Evolutionary conservation across 2,888 invertebrate species (phyloP).

Genomic region (Bombyx huttoni): DNA sequence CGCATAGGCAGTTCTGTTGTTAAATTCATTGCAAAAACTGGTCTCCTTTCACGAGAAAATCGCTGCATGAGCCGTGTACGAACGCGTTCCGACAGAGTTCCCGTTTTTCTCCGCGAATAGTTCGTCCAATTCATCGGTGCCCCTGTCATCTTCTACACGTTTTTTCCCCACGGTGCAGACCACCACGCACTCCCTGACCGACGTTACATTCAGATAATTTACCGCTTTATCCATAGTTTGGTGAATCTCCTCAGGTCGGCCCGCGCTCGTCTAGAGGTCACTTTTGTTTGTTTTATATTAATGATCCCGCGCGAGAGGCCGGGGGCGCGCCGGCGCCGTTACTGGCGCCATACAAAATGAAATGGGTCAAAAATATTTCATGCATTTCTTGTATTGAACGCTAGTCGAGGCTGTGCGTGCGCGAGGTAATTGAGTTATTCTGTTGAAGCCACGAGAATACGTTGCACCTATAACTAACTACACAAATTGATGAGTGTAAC

Average conservation of each 20-base stretch:
- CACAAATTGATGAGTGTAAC: conserved; percentile 36
- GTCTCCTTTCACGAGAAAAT: conserved; percentile 34
- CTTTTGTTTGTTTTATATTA: conserved; percentile 71
- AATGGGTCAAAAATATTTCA: conserved; percentile 64
- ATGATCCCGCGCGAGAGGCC: conserved; percentile 59
- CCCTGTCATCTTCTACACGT: conserved; percentile 67
- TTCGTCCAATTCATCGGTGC: conserved; percentile 55
- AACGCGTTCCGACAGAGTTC: conserved; percentile 39
- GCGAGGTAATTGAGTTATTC: conserved; percentile 56
- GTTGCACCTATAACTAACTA: conserved; percentile 9
- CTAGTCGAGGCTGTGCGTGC: conserved; percentile 29
- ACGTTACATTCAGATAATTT: conserved; percentile 59
- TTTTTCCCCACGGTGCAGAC: conserved; percentile 50
- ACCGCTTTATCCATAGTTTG: conserved; percentile 67
- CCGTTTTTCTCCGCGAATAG: conserved; percentile 48
- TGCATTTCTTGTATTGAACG: conserved; percentile 56
- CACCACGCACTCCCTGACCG: conserved; percentile 49
- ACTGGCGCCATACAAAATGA: conserved; percentile 56
- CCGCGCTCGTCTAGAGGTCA: conserved; percentile 62
- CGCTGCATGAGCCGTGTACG: conserved; percentile 40
- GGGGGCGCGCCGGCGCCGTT: conserved; percentile 63
- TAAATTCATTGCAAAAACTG: conserved; percentile 38
- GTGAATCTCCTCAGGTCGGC: conserved; percentile 67
- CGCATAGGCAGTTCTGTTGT: conserved; percentile 35
- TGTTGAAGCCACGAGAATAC: conserved; percentile 15